Conservation (phyloP, 1,140 invertebrate genomes). For the Elysia chlorotica region DNA sequence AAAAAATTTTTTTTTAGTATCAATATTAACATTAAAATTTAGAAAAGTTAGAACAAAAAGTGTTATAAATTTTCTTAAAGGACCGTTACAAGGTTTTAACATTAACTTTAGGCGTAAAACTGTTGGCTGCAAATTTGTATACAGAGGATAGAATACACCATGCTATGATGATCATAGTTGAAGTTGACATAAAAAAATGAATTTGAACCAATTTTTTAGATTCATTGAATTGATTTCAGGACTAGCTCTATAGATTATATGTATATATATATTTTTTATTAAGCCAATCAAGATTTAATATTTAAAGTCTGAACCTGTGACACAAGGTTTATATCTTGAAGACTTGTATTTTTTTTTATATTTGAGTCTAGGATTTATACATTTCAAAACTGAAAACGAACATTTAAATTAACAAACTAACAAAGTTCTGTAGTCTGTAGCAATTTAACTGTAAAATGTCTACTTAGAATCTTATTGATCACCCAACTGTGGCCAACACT, state of each 20-base stretch:
- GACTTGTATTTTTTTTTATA: neutral
- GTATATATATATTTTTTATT: neutral
- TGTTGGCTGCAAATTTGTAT: too few species aligned
- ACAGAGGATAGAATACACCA: too few species aligned
- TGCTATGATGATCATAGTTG: too few species aligned
- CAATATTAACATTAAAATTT: conserved; percentile 83
- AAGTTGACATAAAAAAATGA: neutral
- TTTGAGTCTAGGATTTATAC: neutral
- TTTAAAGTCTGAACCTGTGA: neutral
- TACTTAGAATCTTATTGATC: neutral
- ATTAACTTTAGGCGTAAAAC: too few species aligned
- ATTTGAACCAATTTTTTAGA: neutral
- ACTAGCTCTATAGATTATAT: neutral
- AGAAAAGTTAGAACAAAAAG: conserved; percentile 82
- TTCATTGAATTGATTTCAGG: neutral
- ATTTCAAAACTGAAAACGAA: neutral
- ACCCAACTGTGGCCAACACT: too few species aligned
- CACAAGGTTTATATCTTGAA: too few species aligned
- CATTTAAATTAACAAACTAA: neutral
- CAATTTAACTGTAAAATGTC: neutral
- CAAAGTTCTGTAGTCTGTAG: neutral
- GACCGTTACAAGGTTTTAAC: too few species aligned
- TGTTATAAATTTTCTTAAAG: too few species aligned
- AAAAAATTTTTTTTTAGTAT: conserved; percentile 70
- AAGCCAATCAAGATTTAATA: neutral